Base-by-base conservation (phyloP, 2,113 vertebrate genomes). In the Emydura subglobosa region DNA sequence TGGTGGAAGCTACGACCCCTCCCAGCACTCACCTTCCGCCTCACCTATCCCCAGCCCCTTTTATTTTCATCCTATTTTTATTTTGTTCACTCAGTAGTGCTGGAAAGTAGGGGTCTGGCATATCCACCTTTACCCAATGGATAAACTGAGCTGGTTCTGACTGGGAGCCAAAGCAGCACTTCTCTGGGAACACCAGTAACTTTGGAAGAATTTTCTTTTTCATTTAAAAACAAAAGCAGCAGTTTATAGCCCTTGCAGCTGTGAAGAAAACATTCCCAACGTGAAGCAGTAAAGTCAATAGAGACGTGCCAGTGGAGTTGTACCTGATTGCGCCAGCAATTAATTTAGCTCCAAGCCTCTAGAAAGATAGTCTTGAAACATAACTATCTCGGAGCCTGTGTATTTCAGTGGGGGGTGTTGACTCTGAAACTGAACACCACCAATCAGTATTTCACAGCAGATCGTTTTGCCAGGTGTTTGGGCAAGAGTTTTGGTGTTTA, bases 71-170 rank as follows among this genome's bases (percentile, higher is more conserved):
- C 22, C 39, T 84, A 59, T 80, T 2, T 2, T 51, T 42, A 22
- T 3, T 54, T 61, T 55, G 22, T 53, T 89, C 34, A 65, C 14
- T n/a, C 22, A 81, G 42, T 34, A 21, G 27, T 3, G 1, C 29
- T 0, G 0, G 47, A 1, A 7, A 2, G 16, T 2, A 19, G 83
- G n/a, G 44, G 13, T 51, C 24, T 80, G 1, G 0, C 42, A 72
- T 51, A n/a, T 74, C 78, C 7, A 22, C 11, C 74, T 44, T 29
- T 78, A 27, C 12, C 42, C 42, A 11, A 14, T 44, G 12, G 22
- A 47, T 24, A 78, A 16, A 39, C 65, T 39, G n/a, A 39, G n/a
- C 34, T 72, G 65, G n/a, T 21, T 21, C 65, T 72, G n/a, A 5
- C 17, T 65, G 31, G 34, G n/a, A 68, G 65, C n/a, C 24, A 22